These are phyloP conservation scores for Pongo pygmaeus DNA, from an alignment of 2,113 vertebrate genomes.

Conservation along the genomic window DNA sequence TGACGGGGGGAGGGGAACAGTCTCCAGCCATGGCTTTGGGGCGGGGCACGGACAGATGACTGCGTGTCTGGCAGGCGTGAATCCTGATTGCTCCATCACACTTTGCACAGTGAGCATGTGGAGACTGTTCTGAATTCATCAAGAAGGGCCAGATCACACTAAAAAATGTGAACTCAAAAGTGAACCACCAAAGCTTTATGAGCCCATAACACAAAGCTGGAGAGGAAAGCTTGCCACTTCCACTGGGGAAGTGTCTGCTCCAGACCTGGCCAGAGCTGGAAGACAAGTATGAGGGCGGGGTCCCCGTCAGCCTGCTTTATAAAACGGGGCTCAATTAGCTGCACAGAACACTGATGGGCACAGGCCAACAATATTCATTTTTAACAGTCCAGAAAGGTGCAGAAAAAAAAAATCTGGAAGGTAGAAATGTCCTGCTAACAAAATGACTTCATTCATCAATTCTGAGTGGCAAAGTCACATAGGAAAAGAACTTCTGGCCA, in stretches of 20 bases:
- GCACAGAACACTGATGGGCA: fast-evolving
- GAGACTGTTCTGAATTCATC: neutral
- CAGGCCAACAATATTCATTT: neutral
- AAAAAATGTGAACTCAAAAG: neutral
- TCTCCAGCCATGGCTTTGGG: neutral
- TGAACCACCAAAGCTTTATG: neutral
- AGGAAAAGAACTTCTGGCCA: neutral
- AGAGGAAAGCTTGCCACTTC: neutral
- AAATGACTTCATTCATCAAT: neutral
- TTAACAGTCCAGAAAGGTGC: neutral
- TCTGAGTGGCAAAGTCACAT: neutral
- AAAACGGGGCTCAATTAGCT: too few relatives aligned
- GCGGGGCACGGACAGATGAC: fast-evolving
- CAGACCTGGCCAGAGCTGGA: neutral
- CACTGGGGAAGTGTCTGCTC: neutral
- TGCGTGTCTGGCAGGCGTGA: fast-evolving
- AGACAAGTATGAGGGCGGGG: neutral
- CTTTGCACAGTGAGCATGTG: neutral
- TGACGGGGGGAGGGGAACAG: neutral
- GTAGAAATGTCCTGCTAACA: neutral
- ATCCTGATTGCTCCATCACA: neutral
- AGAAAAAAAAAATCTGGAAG: neutral
- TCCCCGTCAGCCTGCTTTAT: fast-evolving
- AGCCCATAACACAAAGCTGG: neutral
- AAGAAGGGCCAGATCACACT: neutral